Evolutionary conservation across 2,888 invertebrate genomes (phyloP).

Genomic region (Eupithecia subfuscata): DNA sequence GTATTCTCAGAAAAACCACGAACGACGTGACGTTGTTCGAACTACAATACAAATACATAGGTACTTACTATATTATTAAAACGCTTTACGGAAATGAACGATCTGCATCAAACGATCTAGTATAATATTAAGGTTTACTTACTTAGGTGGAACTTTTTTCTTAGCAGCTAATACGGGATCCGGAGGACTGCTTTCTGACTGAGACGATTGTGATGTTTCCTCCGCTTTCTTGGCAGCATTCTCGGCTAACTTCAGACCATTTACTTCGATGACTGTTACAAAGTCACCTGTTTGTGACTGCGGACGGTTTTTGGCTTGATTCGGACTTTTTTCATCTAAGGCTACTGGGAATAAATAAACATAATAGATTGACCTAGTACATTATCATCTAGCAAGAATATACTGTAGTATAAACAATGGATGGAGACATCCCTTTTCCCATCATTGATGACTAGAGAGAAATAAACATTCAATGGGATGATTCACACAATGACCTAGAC

Average conservation of each 20-base stretch:
- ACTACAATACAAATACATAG: not conserved
- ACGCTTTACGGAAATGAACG: not conserved
- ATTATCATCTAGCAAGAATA: not conserved
- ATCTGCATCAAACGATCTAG: too few relatives aligned
- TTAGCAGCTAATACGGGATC: conserved; percentile 83
- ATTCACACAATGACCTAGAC: not conserved
- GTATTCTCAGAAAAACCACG: not conserved
- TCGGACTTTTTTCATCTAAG: conserved; percentile 74
- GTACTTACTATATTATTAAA: not conserved
- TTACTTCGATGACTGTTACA: conserved; percentile 95
- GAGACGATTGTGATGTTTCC: conserved; percentile 74
- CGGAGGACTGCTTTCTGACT: conserved; percentile 82
- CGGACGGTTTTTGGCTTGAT: conserved; percentile 78
- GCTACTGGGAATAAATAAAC: conserved; percentile 57
- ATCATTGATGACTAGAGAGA: not conserved
- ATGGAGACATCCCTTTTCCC: not conserved
- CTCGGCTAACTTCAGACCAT: conserved; percentile 87
- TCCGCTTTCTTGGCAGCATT: conserved; percentile 72
- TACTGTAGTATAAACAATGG: conserved; percentile 3
- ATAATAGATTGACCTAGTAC: not conserved
- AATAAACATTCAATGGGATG: not conserved
- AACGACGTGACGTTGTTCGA: not conserved
- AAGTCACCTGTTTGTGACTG: conserved; percentile 86
- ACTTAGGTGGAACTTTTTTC: conserved; percentile 88
- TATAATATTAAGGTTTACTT: conserved; percentile 46